These are phyloP conservation scores for Patella caerulea DNA, from an alignment of 2,888 invertebrate species.

Conservation along the genomic window DNA sequence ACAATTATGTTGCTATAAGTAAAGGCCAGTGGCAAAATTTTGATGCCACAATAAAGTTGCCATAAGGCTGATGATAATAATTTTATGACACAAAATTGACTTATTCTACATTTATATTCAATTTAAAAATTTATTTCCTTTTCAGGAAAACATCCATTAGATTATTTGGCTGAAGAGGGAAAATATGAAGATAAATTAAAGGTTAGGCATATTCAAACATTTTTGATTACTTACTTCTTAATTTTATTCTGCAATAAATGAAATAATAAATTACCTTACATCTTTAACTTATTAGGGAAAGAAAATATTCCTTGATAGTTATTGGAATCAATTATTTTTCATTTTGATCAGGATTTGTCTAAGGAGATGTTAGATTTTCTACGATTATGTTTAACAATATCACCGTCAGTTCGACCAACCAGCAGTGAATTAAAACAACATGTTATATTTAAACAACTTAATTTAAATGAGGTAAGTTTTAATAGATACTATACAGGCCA, in stretches of 20 bases:
- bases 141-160: conserved; percentile 55
- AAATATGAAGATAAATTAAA: conserved; percentile 38
- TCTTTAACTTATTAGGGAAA: too few relatives aligned
- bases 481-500: too few relatives aligned
- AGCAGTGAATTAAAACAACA: conserved; percentile 53
- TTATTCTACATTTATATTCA: too few relatives aligned
- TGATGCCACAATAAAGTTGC: too few relatives aligned
- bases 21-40: too few relatives aligned
- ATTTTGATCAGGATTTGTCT: conserved; percentile 40
- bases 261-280: too few relatives aligned
- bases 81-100: too few relatives aligned
- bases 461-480: conserved; percentile 43
- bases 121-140: conserved; percentile 15
- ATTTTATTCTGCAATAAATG: too few relatives aligned
- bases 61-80: too few relatives aligned
- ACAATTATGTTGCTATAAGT: too few relatives aligned
- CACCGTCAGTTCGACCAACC: conserved; percentile 38
- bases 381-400: not conserved
- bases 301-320: too few relatives aligned
- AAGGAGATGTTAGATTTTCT: conserved; percentile 27
- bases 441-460: conserved; percentile 49
- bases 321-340: not conserved
- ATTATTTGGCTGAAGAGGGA: conserved; percentile 51
- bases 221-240: too few relatives aligned
- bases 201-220: conserved; percentile 31